Base-by-base conservation (phyloP, 2,888 invertebrate species). In the Apotomis turbidana region DNA sequence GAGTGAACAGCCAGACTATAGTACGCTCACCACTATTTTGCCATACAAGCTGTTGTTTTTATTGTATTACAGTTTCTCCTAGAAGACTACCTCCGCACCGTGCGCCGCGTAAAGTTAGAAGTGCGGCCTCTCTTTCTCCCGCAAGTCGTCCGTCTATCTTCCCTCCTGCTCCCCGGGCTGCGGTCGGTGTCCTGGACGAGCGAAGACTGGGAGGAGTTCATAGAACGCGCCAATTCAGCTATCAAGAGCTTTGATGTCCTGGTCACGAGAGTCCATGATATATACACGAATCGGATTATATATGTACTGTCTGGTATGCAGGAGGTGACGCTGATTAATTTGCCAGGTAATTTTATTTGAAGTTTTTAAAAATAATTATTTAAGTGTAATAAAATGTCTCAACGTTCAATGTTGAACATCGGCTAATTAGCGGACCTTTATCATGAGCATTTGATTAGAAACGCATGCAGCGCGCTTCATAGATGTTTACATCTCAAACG, bases 111-210 rank as follows among this genome's bases (percentile, higher is more conserved):
- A 0, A 97, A 97, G 83, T 90, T 96, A 59, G 98, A 98, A 90
- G 97, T 98, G 13, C 95, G 98, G n/a, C 97, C 98, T 36, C 92
- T 99, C 66, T 96, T 99, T 84, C 94, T 98, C 49, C 98, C 98
- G 0, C 98, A 98, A 93, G 94, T 98, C 75, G 96, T 97, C 41
- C 95, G 96, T 38, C 94, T 99, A 12, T 97, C 97, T 3, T 96
- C 96, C 9, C 95, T 97, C 77, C 91, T 99, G 38, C 95, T 96
- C 70, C 98, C 98, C 0, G 98, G 97, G 0, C 90, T 98, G 44
- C 95, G 95, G 36, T 94, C 95, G 10, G 95, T 98, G 12, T 96
- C 96, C 49, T 99, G 99, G 99, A 97, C 98, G 0, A 96, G 97
- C 74, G 94, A 96, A 13, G 95, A 96, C 76, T 98, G 98, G 96